Base-by-base conservation (phyloP, 2,888 invertebrate genomes). In the Operophtera brumata region DNA sequence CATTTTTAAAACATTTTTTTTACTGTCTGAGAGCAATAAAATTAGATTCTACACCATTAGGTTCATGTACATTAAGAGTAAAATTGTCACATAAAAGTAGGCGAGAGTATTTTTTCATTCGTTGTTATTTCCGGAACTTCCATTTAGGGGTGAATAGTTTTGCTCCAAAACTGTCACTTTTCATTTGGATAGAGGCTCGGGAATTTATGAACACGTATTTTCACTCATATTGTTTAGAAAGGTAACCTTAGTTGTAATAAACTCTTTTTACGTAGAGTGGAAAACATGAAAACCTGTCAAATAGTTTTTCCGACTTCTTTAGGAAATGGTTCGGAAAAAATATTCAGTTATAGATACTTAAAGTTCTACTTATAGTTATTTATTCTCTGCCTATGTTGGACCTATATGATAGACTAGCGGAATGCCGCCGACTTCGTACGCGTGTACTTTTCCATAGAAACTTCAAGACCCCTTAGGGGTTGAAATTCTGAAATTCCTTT, bases 161-260 rank as follows among this genome's bases (percentile, higher is more conserved):
- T 59, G 57, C 36, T 55, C 62, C 30, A 34, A 59, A 62, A 60
- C 53, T 58, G 60, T 59, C 62, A 61, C 54, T 59, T 62, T 12
- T 60, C 48, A 59, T 62, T 57, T 60, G 39, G 46, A 45, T 47
- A 47, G 28, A 48, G 47, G 52, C 25, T 47, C 51, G 34, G 39
- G 28, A 35, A 54, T 54, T 48, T 48, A 54, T 40, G 20, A 11
- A 37, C 36, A 37, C 36, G 13, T 36, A 52, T 36, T 46, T 47
- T 53, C 32, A 39, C 37, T 34, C 30, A 43, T 36, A 12, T 30
- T 36, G 28, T 36, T 13, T 20, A 6, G 6, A 46, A 39, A 47
- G 35, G n/a, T 6, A 4, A 20, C 20, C 20, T 20, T 20, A 20
- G 20, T 20, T 20, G 20, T 4, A 20, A 20, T 3, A 20, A 20